Evolutionary conservation across 2,113 vertebrate species (phyloP), one percentile per base, ranked within the genome.

Genomic region (Calyptommatus sinebrachiatus): DNA sequence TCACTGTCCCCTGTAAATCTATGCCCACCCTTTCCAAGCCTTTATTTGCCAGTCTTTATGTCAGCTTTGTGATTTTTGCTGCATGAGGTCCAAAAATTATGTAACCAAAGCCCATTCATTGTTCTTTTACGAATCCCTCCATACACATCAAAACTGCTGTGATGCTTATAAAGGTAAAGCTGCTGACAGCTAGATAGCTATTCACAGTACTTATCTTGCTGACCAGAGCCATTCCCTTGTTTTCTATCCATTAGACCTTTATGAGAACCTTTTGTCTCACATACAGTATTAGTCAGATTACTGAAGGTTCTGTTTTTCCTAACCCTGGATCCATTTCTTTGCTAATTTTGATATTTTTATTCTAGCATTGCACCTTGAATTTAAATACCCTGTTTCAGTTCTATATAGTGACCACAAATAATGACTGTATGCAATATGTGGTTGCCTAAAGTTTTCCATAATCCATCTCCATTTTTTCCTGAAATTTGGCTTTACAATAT

Each of bases 121-220:
- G 79, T 80, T 80, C 48, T 68, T 29, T 29, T 12, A 20, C 7
- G 68, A 80, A 81, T 81, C 79, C 72, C 53, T 31, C 65, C 66
- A 24, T 61, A 46, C 65, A 81, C 75, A 70, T 60, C 72, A 81
- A 48, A 28, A n/a, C 35, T 24, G n/a, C 53, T 75, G 48, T 26
- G 50, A 81, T 61, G 53, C 41, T 69, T 18, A 46, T 65, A 81
- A 53, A 74, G 66, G 69, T 70, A 75, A 75, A 81, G 53, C n/a
- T 68, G 72, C 73, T 70, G 65, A 75, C 79, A 63, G 69, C 65
- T 79, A 65, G 65, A 80, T 72, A 73, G 35, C 46, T 67, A 71
- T 5, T 24, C 65, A 75, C 61, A 74, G 48, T 81, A 61, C 65
- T 81, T 81, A 81, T 81, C 79, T 81, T 70, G 79, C 79, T 81